These are phyloP conservation scores for Leptobrachium leishanense DNA, from an alignment of 2,113 vertebrate genomes.

Conservation along the genomic window DNA sequence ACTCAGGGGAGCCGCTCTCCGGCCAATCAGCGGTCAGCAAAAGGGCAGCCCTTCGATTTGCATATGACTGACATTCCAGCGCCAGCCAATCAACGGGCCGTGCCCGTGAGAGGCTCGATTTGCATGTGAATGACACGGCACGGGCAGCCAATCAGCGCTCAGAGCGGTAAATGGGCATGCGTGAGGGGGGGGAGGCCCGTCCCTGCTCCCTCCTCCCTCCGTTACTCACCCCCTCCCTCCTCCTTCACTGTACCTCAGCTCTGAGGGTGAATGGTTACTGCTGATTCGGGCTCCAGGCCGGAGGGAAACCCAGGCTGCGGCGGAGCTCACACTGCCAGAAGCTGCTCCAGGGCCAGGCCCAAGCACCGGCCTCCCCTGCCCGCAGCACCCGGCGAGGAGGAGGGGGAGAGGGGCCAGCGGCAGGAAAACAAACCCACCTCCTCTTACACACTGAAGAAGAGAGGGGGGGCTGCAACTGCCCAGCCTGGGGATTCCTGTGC, in stretches of 20 bases:
- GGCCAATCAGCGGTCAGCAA: neutral
- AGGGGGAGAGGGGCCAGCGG: neutral
- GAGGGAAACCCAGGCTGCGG: neutral
- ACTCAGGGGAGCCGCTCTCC: neutral
- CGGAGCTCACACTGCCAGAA: neutral
- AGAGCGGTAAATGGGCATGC: conserved; percentile 49
- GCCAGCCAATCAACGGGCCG: conserved; percentile 18
- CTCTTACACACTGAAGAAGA: neutral
- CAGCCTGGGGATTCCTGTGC: too few species aligned
- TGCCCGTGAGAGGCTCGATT: conserved; percentile 28
- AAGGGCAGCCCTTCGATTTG: conserved; percentile 20
- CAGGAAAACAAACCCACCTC: neutral
- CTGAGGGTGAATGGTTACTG: conserved; percentile 41
- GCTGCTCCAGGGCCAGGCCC: neutral
- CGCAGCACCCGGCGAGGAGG: neutral
- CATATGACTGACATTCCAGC: conserved; percentile 46
- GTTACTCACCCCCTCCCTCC: neutral
- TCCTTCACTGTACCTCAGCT: conserved; percentile 5
- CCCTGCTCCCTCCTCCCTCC: conserved; percentile 16
- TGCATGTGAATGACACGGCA: conserved; percentile 39
- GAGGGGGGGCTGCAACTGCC: neutral
- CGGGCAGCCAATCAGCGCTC: conserved; percentile 12
- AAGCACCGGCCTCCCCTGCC: neutral
- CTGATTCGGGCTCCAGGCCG: conserved; percentile 31
- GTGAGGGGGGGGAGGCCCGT: neutral